Percentiles rank a stretch among this genome's conserved stretches.
phyloP scores from a whole-genome alignment of 1,140 invertebrate species.

The Asbolus verrucosus region DNA sequence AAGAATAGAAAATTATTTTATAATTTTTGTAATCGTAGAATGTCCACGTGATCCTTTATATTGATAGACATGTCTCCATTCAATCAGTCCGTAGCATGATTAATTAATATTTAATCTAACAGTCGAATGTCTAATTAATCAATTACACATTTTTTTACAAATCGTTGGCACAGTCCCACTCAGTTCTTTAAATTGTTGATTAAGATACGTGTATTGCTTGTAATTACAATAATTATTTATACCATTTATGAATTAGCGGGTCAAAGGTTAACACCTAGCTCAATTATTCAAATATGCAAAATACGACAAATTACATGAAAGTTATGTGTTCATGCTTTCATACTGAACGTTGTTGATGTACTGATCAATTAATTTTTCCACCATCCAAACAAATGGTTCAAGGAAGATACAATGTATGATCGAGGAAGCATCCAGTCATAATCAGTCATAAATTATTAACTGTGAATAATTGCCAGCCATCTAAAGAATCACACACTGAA shows the following conservation, averaged over 20 bases:
- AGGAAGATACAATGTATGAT: neutral
- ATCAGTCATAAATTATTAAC: constrained; percentile 43
- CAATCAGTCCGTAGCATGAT: no score
- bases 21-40: no score
- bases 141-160: constrained; percentile 9
- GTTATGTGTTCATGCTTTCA: constrained; percentile 22
- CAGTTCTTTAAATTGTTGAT: constrained; percentile 5
- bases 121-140: neutral
- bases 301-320: constrained; percentile 27
- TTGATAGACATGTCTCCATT: no score
- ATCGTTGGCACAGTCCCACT: no score
- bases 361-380: constrained; percentile 13
- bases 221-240: constrained; percentile 43
- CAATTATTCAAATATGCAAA: constrained; percentile 43
- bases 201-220: constrained; percentile 29
- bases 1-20: no score
- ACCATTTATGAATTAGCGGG: constrained; percentile 39
- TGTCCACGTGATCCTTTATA: no score
- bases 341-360: neutral
- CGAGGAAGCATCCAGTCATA: constrained; percentile 12
- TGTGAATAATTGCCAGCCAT: constrained; percentile 43
- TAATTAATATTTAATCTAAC: no score
- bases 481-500: constrained; percentile 37
- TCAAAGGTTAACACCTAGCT: constrained; percentile 14
- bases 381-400: neutral